A percentile compares a stretch with the other conserved stretches of the same genome.
These are phyloP conservation scores for Xiphias gladius DNA, from an alignment of 2,113 vertebrate genomes.

Conservation along the genomic window DNA sequence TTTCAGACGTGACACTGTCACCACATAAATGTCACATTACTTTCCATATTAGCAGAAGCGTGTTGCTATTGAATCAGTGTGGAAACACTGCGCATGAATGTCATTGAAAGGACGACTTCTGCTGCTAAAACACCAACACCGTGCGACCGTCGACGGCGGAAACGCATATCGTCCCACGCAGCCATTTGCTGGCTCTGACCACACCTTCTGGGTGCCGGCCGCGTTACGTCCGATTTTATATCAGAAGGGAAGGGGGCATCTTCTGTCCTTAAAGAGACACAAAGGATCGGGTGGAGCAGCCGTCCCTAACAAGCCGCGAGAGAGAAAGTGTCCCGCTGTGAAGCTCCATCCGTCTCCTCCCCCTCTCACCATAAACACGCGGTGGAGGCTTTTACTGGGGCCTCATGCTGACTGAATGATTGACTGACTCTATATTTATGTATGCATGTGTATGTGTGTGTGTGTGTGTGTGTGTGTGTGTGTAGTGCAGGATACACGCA, in stretches of 20 bases:
- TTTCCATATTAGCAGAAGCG: too few species aligned
- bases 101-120: too few species aligned
- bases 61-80: too few species aligned
- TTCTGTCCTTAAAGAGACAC: constrained; percentile 8
- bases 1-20: too few species aligned
- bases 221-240: neutral
- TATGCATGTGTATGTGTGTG: neutral
- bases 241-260: neutral
- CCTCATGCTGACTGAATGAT: constrained; percentile 47
- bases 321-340: constrained; percentile 44
- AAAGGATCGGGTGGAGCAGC: constrained; percentile 38
- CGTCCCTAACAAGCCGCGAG: constrained; percentile 12
- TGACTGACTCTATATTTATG: constrained; percentile 28
- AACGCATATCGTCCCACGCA: too few species aligned
- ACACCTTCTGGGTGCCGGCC: too few species aligned
- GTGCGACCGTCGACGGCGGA: too few species aligned
- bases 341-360: constrained; percentile 39
- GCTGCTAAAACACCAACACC: too few species aligned
- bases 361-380: constrained; percentile 50
- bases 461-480: neutral
- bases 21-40: too few species aligned
- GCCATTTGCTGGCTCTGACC: too few species aligned
- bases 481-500: neutral
- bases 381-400: constrained; percentile 57
- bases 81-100: too few species aligned